Evolutionary conservation across 2,797 vertebrate species (phyloP), one percentile per base, ranked within the genome.

Genomic region (Bryconaethiops microstoma): DNA sequence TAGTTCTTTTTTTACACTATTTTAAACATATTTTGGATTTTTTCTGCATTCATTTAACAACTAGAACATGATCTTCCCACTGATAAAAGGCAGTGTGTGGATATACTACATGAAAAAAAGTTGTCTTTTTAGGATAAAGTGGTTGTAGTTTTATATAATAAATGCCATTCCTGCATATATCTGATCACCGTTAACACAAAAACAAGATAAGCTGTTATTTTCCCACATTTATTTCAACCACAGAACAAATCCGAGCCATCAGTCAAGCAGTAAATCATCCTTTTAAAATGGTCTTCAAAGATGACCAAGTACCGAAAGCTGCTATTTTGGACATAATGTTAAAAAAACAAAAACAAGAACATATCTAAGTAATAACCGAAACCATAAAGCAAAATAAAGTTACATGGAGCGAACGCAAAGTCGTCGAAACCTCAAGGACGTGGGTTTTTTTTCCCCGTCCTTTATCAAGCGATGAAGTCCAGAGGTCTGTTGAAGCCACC

Each of bases 401-500:
- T 79, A 74, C 54, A 77, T 23, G 78, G 35, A 19, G n/a, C 39
- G 52, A 42, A 29, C 12, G 29, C 62, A 35, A 60, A 64, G 62
- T 62, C 59, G 59, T 12, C 23, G 29, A 39, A 64, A 39, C 60
- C 60, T 63, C 12, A 25, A 62, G 23, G 2, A 12, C 25, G 16
- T 8, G 2, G 62, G 1, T 14, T 62, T 60, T 82, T 1, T 74
- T 25, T 25, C 1, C 23, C 19, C 0, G 12, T 59, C 50, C 79
- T 54, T 40, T 2, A 54, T 97, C 92, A 99, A 21, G 97, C 98
- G 29, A 99, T 97, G 91, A 99, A 99, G 91, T 99, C 98, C 94
- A 99, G 91, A 7, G 97, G 98, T 91, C 97, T 96, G 95, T 99
- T 99, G 93, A 99, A 99, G 83, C 97, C 97, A 86, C 97, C 97